A percentile compares a stretch with the other conserved stretches of the same genome.
phyloP scores from a whole-genome alignment of 2,888 invertebrate species.

The Blastobasis adustella region DNA sequence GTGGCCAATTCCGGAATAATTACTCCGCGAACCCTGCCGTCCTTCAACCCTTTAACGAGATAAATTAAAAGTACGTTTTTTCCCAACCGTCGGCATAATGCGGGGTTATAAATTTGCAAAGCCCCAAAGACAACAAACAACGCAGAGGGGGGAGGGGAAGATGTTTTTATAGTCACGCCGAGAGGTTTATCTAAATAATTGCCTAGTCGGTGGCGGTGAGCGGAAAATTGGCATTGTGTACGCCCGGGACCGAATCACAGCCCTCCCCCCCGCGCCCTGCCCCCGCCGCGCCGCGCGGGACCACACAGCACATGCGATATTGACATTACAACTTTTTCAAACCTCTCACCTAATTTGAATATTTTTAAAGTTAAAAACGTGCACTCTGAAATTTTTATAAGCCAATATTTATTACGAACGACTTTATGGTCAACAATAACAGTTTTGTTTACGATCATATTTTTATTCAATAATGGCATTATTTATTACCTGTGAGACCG shows the following conservation, averaged over 20 bases:
- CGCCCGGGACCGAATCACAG: background rate
- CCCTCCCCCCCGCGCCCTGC: background rate
- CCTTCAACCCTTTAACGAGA: conserved; percentile 75
- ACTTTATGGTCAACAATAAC: conserved; percentile 25
- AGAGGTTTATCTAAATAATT: conserved; percentile 75
- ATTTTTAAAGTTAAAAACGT: conserved; percentile 2
- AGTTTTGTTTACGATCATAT: conserved; percentile 31
- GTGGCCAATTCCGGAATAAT: conserved; percentile 74
- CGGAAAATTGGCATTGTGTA: conserved; percentile 65
- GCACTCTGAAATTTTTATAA: conserved; percentile 6
- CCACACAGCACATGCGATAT: conserved; percentile 8
- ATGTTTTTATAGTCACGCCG: conserved; percentile 73
- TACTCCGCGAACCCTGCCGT: conserved; percentile 70
- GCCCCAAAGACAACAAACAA: conserved; percentile 73
- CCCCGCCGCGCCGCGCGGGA: background rate
- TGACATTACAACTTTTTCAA: conserved; percentile 12
- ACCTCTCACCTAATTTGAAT: conserved; percentile 1
- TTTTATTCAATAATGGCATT: conserved; percentile 36
- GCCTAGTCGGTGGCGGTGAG: conserved; percentile 70
- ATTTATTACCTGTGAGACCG: conserved; percentile 33
- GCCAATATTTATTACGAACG: conserved; percentile 13
- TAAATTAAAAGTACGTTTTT: conserved; percentile 76
- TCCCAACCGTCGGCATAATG: conserved; percentile 68
- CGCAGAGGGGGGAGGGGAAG: conserved; percentile 49
- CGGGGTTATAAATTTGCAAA: conserved; percentile 67